phyloP scores from a whole-genome alignment of 2,888 invertebrate species.

The Amphipoea oculea region DNA sequence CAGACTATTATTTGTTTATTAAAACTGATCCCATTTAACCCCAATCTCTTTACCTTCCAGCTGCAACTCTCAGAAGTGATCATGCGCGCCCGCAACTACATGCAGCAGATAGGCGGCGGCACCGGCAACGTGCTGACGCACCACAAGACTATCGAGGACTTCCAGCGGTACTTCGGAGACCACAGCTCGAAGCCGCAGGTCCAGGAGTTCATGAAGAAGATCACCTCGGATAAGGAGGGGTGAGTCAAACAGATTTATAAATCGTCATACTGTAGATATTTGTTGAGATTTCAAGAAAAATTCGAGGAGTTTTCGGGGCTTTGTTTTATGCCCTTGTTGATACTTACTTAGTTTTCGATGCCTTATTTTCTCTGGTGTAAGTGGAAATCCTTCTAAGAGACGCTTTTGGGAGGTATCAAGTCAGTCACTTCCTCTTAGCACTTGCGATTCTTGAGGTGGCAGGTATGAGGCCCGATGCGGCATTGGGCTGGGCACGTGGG shows the following conservation, averaged over 20 bases:
- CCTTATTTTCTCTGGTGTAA: background rate
- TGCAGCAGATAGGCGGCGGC: slow-evolving; percentile 97
- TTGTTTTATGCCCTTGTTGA: background rate
- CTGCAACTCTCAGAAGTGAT: slow-evolving; percentile 99
- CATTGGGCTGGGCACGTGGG: background rate
- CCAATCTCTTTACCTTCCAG: slow-evolving; percentile 86
- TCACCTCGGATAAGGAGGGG: slow-evolving; percentile 98
- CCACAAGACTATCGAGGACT: slow-evolving; percentile 96
- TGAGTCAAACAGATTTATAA: slow-evolving; percentile 82
- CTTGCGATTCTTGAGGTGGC: background rate
- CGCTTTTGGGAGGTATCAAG: background rate
- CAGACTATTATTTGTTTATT: no score
- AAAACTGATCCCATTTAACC: background rate
- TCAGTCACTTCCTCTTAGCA: background rate
- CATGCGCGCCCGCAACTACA: slow-evolving; percentile 98
- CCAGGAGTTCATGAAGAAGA: slow-evolving; percentile 96
- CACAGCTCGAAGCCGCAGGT: slow-evolving; percentile 94
- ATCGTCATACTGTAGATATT: background rate
- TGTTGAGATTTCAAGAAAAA: background rate
- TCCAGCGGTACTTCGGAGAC: slow-evolving; percentile 95
- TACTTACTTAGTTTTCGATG: background rate
- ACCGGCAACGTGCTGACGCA: slow-evolving; percentile 96
- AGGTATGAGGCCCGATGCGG: background rate
- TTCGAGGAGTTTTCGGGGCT: background rate
- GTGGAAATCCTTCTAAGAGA: background rate